A percentile compares a stretch with the other conserved stretches of the same genome.
These are phyloP conservation scores for Pterocles gutturalis DNA, from an alignment of 2,113 vertebrate species.

Conservation along the genomic window DNA sequence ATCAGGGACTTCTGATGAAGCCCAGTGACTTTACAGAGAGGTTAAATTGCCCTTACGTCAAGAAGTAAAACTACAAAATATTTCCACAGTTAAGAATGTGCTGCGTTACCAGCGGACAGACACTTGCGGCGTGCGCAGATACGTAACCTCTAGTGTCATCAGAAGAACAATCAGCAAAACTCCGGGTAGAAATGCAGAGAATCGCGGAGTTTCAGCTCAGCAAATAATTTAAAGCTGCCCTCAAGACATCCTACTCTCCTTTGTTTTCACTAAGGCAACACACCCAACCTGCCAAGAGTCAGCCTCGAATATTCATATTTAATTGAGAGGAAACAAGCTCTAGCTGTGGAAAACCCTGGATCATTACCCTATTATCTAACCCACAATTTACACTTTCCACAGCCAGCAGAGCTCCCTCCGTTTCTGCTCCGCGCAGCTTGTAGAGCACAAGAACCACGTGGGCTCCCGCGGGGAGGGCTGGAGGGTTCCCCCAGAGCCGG, in stretches of 20 bases:
- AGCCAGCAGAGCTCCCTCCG: not conserved
- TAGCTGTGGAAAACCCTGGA: not conserved
- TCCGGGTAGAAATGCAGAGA: not conserved
- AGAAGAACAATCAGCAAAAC: not conserved
- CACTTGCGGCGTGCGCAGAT: not conserved
- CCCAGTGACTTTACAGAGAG: not conserved
- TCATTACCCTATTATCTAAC: not conserved
- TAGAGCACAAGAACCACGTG: not conserved
- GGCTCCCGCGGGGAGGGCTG: not conserved
- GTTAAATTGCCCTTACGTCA: not conserved
- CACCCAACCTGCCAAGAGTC: not conserved
- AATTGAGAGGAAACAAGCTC: not conserved
- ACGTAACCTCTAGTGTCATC: fast-evolving
- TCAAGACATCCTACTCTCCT: not conserved
- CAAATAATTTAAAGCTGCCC: not conserved
- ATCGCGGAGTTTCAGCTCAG: not conserved
- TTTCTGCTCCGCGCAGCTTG: not conserved
- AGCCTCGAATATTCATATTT: not conserved
- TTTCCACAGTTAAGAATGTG: not conserved
- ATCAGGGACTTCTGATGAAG: not conserved
- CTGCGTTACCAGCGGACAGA: not conserved
- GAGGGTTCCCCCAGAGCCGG: not conserved
- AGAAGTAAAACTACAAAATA: not conserved
- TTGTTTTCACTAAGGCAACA: not conserved
- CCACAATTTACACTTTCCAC: not conserved